Conservation (phyloP, 2,113 vertebrate genomes). For the Nannospalax galili region DNA sequence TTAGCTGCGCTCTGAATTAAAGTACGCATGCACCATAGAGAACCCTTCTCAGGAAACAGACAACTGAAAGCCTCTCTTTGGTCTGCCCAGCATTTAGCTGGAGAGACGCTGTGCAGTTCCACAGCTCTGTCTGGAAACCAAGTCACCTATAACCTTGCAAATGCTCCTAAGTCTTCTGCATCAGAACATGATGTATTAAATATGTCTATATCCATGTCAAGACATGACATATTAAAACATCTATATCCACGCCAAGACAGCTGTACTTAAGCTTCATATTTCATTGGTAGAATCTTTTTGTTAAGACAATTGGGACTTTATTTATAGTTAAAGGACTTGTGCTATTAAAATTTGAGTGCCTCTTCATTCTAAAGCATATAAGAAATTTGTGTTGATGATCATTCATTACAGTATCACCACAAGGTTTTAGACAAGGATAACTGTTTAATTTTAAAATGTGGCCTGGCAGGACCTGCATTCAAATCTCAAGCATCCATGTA, state of each 20-base stretch:
- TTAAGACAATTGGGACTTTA: constrained; percentile 29
- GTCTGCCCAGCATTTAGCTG: neutral
- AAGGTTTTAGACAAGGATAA: neutral
- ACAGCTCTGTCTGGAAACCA: neutral
- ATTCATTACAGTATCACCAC: neutral
- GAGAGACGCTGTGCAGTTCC: neutral
- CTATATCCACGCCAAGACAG: neutral
- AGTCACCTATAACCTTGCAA: neutral
- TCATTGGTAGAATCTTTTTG: neutral
- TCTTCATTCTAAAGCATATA: constrained; percentile 34
- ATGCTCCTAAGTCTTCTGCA: neutral
- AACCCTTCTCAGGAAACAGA: neutral
- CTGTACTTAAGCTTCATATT: neutral
- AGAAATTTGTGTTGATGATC: constrained; percentile 2
- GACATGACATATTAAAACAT: neutral
- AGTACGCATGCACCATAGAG: neutral
- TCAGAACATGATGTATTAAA: neutral
- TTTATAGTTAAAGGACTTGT: neutral
- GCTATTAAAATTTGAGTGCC: constrained; percentile 20
- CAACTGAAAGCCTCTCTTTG: neutral
- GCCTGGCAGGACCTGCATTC: neutral
- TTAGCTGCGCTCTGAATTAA: constrained; percentile 8
- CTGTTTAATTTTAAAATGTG: constrained; percentile 22
- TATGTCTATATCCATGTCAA: neutral
- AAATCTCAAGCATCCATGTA: too few relatives aligned